Evolutionary conservation across 1,140 invertebrate species (phyloP).

Genomic region (Aphaenogaster rudis): DNA sequence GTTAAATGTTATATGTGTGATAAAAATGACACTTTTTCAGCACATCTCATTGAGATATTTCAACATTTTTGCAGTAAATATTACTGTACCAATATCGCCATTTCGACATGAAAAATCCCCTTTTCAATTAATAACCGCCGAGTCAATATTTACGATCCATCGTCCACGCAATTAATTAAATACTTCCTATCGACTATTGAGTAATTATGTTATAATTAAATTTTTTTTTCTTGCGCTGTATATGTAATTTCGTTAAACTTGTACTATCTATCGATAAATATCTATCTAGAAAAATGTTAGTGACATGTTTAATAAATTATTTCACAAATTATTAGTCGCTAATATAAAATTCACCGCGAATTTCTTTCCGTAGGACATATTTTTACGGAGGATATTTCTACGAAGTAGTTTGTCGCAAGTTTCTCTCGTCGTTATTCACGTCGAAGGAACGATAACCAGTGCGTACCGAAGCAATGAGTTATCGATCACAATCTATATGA

Average conservation of each 20-base stretch:
- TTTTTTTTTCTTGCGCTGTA: conserved; percentile 49
- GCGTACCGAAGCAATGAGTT: conserved; percentile 45
- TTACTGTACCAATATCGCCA: conserved; percentile 7
- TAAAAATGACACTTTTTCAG: neutral
- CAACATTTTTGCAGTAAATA: conserved; percentile 9
- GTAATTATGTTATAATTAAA: conserved; percentile 54
- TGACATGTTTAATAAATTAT: conserved; percentile 51
- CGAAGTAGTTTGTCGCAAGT: neutral
- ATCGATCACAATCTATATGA: conserved; percentile 69
- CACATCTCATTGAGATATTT: neutral
- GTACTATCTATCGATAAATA: conserved; percentile 50
- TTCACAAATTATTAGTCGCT: conserved; percentile 8
- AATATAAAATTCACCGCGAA: neutral
- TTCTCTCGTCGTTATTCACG: conserved; percentile 31
- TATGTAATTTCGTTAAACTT: conserved; percentile 24
- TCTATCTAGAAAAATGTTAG: neutral
- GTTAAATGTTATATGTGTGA: neutral
- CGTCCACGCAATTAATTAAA: conserved; percentile 63
- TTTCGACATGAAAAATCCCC: conserved; percentile 50
- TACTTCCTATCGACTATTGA: conserved; percentile 1
- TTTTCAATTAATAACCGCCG: conserved; percentile 65
- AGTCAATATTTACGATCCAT: conserved; percentile 47
- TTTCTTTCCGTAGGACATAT: neutral
- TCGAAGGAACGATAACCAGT: conserved; percentile 38
- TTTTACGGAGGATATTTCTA: neutral